These are phyloP conservation scores for Hestina assimilis DNA, from an alignment of 1,140 invertebrate species.

Conservation along the genomic window DNA sequence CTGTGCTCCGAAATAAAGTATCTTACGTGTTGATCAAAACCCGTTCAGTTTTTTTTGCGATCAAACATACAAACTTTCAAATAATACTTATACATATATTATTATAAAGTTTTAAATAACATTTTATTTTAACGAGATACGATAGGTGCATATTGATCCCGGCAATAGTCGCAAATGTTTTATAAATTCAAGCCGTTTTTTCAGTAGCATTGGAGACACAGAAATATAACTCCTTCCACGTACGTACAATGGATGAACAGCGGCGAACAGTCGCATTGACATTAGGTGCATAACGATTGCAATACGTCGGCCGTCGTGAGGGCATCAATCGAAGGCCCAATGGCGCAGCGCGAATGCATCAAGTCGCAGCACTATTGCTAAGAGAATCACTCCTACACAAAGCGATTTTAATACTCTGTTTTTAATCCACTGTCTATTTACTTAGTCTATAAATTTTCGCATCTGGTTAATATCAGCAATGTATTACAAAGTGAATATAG, in stretches of 20 bases:
- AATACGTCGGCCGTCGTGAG: constrained; percentile 60
- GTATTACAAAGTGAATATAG: constrained; percentile 3
- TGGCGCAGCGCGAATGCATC: constrained; percentile 65
- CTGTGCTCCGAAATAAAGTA: no score
- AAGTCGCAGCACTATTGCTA: constrained; percentile 47
- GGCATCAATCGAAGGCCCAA: constrained; percentile 66
- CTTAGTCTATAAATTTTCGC: background rate
- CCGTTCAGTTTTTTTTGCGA: no score
- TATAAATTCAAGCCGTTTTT: constrained; percentile 10
- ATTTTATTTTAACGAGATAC: background rate
- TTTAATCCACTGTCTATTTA: constrained; percentile 25
- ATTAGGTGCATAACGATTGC: constrained; percentile 73
- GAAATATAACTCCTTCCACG: constrained; percentile 60
- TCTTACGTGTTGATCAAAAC: no score
- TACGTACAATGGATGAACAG: constrained; percentile 54
- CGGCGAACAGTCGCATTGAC: constrained; percentile 60
- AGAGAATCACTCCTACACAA: constrained; percentile 27
- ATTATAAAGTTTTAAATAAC: no score
- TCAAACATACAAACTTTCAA: no score
- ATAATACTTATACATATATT: no score
- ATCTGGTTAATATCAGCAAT: constrained; percentile 15
- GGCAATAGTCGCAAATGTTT: constrained; percentile 12
- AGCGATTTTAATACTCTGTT: background rate
- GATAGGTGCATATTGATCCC: constrained; percentile 6
- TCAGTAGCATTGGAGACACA: constrained; percentile 22